Conservation (phyloP, 1,140 invertebrate species). For the Papilio glaucus region DNA sequence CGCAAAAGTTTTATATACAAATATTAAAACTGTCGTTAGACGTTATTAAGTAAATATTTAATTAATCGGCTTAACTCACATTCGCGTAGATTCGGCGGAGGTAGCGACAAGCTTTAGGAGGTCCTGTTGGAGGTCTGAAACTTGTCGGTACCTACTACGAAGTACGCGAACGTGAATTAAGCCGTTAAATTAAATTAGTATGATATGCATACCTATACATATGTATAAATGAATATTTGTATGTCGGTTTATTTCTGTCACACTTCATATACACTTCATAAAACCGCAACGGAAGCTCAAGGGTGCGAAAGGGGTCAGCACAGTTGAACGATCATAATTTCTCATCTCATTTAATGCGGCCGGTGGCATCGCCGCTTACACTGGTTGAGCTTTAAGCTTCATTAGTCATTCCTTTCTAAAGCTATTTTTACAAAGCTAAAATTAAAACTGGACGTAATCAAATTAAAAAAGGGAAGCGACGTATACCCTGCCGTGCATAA, state of each 20-base stretch:
- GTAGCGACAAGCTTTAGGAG: too few relatives aligned
- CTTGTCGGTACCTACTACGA: too few relatives aligned
- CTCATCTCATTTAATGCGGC: conserved; percentile 69
- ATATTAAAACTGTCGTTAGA: too few relatives aligned
- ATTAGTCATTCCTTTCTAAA: conserved; percentile 49
- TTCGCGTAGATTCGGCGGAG: too few relatives aligned
- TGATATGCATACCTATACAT: too few relatives aligned
- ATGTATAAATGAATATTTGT: not conserved
- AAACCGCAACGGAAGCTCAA: conserved; percentile 61
- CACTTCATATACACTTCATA: conserved; percentile 37
- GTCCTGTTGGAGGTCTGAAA: too few relatives aligned
- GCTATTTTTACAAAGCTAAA: conserved; percentile 38
- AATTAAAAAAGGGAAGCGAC: conserved; percentile 7
- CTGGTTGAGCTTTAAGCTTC: conserved; percentile 67
- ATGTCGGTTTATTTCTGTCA: conserved; percentile 24
- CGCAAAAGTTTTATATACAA: too few relatives aligned
- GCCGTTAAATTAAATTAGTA: too few relatives aligned
- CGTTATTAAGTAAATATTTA: too few relatives aligned
- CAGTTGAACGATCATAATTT: conserved; percentile 73
- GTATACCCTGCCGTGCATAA: conserved; percentile 7
- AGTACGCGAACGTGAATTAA: too few relatives aligned
- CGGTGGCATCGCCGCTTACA: conserved; percentile 54
- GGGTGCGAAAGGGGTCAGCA: conserved; percentile 72
- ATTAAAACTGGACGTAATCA: conserved; percentile 34
- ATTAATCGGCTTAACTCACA: too few relatives aligned